phyloP scores from a whole-genome alignment of 2,888 invertebrate genomes.

The Dolichomitus sp. region DNA sequence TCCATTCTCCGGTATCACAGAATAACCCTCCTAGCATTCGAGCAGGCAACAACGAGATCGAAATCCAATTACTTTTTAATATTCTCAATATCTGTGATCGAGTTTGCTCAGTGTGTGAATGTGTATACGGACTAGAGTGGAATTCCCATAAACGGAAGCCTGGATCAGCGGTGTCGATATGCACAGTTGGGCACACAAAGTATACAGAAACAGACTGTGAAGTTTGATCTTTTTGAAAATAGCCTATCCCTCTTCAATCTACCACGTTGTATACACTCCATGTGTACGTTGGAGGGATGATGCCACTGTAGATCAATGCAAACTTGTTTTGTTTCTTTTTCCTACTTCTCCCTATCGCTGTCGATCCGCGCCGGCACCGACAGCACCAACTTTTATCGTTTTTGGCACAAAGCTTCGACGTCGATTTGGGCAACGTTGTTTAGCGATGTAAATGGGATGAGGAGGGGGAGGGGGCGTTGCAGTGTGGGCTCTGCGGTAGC shows the following conservation, averaged over 20 bases:
- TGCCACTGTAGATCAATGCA: slow-evolving; percentile 41
- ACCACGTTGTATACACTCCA: slow-evolving; percentile 3
- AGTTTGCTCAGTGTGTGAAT: slow-evolving; percentile 57
- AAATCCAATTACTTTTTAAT: slow-evolving; percentile 83
- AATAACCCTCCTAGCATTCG: slow-evolving; percentile 13
- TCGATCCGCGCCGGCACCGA: slow-evolving; percentile 61
- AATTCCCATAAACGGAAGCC: slow-evolving; percentile 24
- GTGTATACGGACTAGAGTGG: slow-evolving; percentile 22
- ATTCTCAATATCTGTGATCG: slow-evolving; percentile 75
- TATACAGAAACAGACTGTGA: slow-evolving; percentile 13
- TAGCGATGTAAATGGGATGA: slow-evolving; percentile 63
- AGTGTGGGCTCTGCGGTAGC: slow-evolving; percentile 56
- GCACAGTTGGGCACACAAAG: not conserved
- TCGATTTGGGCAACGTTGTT: slow-evolving; percentile 67
- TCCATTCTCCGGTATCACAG: slow-evolving; percentile 44
- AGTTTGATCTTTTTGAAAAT: slow-evolving; percentile 45
- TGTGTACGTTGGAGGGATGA: slow-evolving; percentile 24
- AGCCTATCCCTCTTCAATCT: slow-evolving; percentile 22
- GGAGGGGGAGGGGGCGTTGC: slow-evolving; percentile 24
- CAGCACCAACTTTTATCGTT: slow-evolving; percentile 68
- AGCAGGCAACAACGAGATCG: slow-evolving; percentile 72
- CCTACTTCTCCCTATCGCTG: slow-evolving; percentile 44
- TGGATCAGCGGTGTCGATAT: slow-evolving; percentile 14
- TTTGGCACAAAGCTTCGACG: slow-evolving; percentile 69
- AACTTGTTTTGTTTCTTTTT: slow-evolving; percentile 49